Conservation (phyloP, 2,113 vertebrate species). For the mouse (Mus musculus) region GRCm39 chr1:191625501-191626000, state of each 20-base stretch:
- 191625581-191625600: background rate
- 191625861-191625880: background rate
- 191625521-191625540: background rate
- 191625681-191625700: background rate
- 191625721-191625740: background rate
- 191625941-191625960: background rate
- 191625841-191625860: background rate
- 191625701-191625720: background rate
- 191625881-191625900: background rate
- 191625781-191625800: background rate
- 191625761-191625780: background rate
- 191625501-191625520: background rate
- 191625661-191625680: background rate
- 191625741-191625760: background rate
- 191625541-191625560: background rate
- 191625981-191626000: background rate
- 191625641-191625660: background rate
- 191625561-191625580: background rate
- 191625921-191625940: background rate
- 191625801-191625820: conserved; percentile 18
- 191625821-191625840: background rate
- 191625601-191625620: background rate
- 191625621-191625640: no score
- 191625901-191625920: background rate
- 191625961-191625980: background rate